These are phyloP conservation scores for Tragelaphus eurycerus DNA, from an alignment of 2,797 vertebrate species.

Conservation along the genomic window DNA sequence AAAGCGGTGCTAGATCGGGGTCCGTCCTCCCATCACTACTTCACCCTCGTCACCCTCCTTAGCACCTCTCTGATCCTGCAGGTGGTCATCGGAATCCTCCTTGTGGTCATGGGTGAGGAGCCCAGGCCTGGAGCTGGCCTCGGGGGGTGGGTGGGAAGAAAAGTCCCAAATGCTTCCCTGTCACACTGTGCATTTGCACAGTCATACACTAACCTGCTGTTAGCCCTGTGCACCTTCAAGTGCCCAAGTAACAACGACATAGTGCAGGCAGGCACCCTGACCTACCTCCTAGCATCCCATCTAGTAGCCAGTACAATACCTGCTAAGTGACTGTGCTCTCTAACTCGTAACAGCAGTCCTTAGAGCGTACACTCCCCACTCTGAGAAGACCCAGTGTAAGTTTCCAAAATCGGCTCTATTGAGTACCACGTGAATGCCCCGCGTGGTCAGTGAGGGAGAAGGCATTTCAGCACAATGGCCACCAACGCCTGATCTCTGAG, in stretches of 20 bases:
- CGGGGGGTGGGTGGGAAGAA: neutral
- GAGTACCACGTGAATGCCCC: neutral
- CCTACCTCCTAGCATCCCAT: neutral
- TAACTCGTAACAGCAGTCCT: neutral
- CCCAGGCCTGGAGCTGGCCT: neutral
- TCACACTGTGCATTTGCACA: neutral
- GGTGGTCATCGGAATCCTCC: constrained; percentile 89
- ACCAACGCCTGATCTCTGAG: neutral
- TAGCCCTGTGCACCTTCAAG: neutral
- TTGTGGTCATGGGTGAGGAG: constrained; percentile 92
- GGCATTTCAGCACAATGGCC: neutral
- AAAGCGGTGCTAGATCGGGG: constrained; percentile 94
- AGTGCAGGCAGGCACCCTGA: too few relatives aligned
- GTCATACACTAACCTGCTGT: neutral
- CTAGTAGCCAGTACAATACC: neutral
- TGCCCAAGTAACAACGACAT: neutral
- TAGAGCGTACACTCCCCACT: neutral
- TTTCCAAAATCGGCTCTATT: neutral
- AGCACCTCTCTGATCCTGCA: constrained; percentile 93
- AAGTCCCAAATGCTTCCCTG: neutral
- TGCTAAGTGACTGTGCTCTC: neutral
- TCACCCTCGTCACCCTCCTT: constrained; percentile 90
- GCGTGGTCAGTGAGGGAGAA: neutral
- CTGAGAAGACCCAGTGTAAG: neutral
- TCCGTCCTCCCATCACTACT: constrained; percentile 88